phyloP scores from a whole-genome alignment of 2,113 vertebrate genomes.

The Scopus umbretta region DNA sequence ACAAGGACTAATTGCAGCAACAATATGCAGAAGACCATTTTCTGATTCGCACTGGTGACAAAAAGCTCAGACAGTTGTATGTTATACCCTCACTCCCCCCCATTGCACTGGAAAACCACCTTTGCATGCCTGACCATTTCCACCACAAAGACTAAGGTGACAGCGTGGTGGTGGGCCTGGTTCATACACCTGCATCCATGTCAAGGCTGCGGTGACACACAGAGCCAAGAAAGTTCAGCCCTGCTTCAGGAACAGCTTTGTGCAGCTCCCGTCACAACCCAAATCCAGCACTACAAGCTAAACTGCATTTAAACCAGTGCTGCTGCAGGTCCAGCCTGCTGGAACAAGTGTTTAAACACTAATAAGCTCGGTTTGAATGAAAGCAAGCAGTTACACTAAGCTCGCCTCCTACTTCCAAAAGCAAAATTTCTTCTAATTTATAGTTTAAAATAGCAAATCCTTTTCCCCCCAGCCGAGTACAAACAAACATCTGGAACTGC shows the following conservation, averaged over 20 bases:
- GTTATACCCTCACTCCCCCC: background rate
- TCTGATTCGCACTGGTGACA: background rate
- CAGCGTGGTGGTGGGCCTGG: no score
- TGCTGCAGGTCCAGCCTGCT: background rate
- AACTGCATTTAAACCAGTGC: background rate
- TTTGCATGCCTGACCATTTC: background rate
- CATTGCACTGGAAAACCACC: background rate
- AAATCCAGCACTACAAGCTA: background rate
- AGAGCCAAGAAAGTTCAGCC: background rate
- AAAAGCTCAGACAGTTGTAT: background rate
- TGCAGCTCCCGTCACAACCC: background rate
- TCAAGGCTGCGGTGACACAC: rapidly evolving
- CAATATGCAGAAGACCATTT: no score
- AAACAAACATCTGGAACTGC: constrained; percentile 53
- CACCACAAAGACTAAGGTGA: rapidly evolving
- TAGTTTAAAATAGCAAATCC: background rate
- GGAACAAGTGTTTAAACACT: background rate
- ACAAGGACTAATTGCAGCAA: background rate
- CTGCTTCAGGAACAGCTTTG: background rate
- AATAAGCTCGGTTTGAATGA: background rate
- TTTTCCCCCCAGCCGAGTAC: background rate
- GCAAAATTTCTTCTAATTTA: constrained; percentile 20
- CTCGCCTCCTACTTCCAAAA: background rate
- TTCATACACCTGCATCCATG: rapidly evolving
- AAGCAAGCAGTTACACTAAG: background rate